Conservation (phyloP, 1,140 invertebrate species). For the Zaprionus nigranus region DNA sequence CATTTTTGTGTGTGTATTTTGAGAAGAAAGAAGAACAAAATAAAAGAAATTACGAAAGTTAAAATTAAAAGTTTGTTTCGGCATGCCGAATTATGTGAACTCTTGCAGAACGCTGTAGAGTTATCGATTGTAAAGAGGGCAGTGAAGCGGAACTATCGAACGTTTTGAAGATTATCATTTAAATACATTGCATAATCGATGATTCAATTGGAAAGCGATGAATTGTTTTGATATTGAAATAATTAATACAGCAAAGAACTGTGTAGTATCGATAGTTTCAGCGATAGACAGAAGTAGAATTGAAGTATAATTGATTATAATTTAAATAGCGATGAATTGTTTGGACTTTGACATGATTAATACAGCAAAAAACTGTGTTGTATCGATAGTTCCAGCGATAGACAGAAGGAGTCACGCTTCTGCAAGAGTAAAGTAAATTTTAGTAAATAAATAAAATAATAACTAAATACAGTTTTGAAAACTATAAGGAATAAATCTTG, state of each 20-base stretch:
- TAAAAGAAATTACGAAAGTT: constrained; percentile 27
- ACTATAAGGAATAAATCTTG: neutral
- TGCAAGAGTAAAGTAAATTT: neutral
- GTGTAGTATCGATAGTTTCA: neutral
- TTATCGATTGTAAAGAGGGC: neutral
- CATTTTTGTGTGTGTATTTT: constrained; percentile 82
- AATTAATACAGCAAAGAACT: neutral
- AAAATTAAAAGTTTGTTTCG: neutral
- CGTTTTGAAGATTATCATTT: too few relatives aligned
- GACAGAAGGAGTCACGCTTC: neutral
- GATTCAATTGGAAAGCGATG: too few relatives aligned
- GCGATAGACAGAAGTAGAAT: too few relatives aligned
- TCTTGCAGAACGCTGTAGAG: constrained; percentile 7
- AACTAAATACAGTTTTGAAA: neutral
- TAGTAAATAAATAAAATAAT: constrained; percentile 20
- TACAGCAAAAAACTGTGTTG: neutral
- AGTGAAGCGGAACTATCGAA: neutral
- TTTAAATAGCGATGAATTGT: too few relatives aligned
- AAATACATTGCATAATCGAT: too few relatives aligned
- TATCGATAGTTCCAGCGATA: neutral
- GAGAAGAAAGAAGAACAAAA: constrained; percentile 43
- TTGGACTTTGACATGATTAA: neutral
- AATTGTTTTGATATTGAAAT: too few relatives aligned
- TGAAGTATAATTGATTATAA: too few relatives aligned
- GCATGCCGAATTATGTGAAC: neutral